Evolutionary conservation across 2,113 vertebrate species (phyloP).

Genomic region (Gallinago jamesoni): DNA sequence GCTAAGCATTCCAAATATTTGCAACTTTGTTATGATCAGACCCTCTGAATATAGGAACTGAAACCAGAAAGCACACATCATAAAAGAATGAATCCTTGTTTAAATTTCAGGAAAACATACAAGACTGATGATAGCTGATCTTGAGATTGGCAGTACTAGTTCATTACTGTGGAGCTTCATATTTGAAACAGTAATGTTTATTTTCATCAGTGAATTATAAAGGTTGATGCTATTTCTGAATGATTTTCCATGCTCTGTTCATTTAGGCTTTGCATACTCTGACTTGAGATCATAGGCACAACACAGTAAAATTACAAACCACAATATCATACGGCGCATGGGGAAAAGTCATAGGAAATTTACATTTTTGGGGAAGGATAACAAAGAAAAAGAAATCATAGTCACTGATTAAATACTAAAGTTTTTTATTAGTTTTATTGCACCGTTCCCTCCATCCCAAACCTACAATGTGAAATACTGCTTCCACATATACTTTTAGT

Average conservation of each 20-base stretch:
- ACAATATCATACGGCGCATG: neutral
- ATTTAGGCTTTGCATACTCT: neutral
- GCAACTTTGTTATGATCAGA: neutral
- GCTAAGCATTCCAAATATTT: constrained; percentile 78
- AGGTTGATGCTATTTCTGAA: neutral
- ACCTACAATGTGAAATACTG: neutral
- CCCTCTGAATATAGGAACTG: constrained; percentile 7
- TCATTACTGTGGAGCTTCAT: neutral
- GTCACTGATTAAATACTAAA: neutral
- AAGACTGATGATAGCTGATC: neutral
- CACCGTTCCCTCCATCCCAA: neutral
- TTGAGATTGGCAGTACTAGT: rapidly evolving
- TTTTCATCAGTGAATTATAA: neutral
- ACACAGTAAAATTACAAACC: neutral
- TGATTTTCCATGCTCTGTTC: neutral
- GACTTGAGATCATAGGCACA: neutral
- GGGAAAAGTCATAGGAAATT: neutral
- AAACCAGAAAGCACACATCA: constrained; percentile 16
- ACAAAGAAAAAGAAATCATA: neutral
- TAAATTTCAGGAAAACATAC: neutral
- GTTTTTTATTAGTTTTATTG: neutral
- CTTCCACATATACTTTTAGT: neutral
- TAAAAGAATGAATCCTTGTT: neutral
- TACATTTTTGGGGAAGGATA: neutral
- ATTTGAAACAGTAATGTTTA: neutral